Base-by-base conservation (phyloP, 2,888 invertebrate species). In the Panopea generosa region DNA sequence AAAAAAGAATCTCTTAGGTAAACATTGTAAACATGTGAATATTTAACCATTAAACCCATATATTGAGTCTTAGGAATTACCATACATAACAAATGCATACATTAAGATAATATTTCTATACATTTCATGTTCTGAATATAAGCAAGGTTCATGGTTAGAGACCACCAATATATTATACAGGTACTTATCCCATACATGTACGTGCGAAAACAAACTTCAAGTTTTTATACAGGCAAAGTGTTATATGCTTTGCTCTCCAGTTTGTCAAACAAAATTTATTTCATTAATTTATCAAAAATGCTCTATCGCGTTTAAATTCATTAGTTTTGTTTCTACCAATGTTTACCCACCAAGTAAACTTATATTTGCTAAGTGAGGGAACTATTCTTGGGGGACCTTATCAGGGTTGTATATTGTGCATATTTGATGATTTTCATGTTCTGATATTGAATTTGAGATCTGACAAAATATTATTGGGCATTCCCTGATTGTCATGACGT, bases 181-280 rank as follows among this genome's bases (percentile, higher is more conserved):
- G n/a, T n/a, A n/a, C n/a, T n/a, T n/a, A n/a, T n/a, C n/a, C n/a
- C n/a, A 11, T 20, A 20, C 11, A 50, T 22, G 22, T 50, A 24
- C 11, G 4, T 50, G 50, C 11, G 50, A 20, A 20, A 22, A 22
- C 50, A 11, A 20, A 20, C 24, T 20, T 50, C 50, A 22, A 20
- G 20, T 9, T 20, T 20, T 2, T 50, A 18, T 22, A 3, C 22
- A 22, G 22, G 20, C 50, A 20, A 22, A 50, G 20, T 50, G 22
- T 50, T 50, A 22, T 50, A 2, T 50, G 20, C 50, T 2, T 43
- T 53, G 63, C 52, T 66, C 55, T 66, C 45, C 29, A 45, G 47
- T 47, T 47, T 66, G 65, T 66, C 65, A 66, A 55, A 55, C 55
- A 66, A 47, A 66, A 56, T 56, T 66, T 66, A 66, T 66, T 66